Evolutionary conservation across 2,888 invertebrate genomes (phyloP), one percentile per base, ranked within the genome.

Genomic region (Plemyria rubiginata): DNA sequence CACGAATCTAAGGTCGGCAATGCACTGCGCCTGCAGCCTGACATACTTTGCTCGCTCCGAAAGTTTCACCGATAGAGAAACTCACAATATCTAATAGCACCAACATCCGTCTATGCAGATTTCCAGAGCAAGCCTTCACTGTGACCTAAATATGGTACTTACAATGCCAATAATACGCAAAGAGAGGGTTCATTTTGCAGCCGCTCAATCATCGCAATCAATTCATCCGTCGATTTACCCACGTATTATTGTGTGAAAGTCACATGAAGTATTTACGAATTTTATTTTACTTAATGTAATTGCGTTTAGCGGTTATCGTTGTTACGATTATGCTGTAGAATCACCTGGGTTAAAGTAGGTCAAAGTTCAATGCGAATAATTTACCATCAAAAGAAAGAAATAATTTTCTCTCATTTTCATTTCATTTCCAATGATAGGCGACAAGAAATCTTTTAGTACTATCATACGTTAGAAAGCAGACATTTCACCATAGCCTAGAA

Each of bases 81-180:
- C 86, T 85, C 83, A 88, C 88, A 86, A 87, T 88, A 87, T 88
- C 87, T 90, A 90, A 89, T 88, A 86, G 85, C 86, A 81, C 86
- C 83, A 71, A 89, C 90, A 90, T 91, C 91, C 91, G 90, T 90
- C 88, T 90, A 91, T 90, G 91, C 90, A 90, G 90, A 91, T 91
- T 91, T 89, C 88, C 90, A 90, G 90, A 90, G 86, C 89, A 83
- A 86, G 82, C 85, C 86, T 88, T 83, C 84, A 84, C 80, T 76
- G 74, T 84, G 87, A 87, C 88, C 90, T 87, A 90, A 89, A 90
- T 90, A 86, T 70, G 79, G 77, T 74, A 78, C 72, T 75, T 80
- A 87, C 83, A 85, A 84, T 83, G 81, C 80, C 73, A 84, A 80
- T 75, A 77, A 77, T 79, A 77, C 74, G 72, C 78, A 77, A 78